A percentile compares a stretch with the other conserved stretches of the same genome.
These are phyloP conservation scores for Drosophila ironensis DNA, from an alignment of 1,140 invertebrate species.

Conservation along the genomic window DNA sequence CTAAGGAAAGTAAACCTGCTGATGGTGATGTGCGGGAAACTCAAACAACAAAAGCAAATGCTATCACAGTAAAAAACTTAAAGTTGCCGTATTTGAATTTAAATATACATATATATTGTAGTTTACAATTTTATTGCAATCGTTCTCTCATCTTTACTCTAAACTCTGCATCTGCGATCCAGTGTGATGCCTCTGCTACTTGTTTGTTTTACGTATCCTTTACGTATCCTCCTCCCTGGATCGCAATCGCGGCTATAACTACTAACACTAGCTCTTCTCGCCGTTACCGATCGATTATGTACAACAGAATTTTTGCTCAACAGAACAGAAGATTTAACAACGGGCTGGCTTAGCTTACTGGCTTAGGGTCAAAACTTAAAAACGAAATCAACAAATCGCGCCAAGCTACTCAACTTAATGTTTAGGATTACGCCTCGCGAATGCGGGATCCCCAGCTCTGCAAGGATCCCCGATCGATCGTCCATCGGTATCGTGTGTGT, in stretches of 20 bases:
- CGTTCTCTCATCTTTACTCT: constrained; percentile 20
- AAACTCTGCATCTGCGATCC: constrained; percentile 29
- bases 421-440: constrained; percentile 4
- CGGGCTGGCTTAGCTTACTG: constrained; percentile 39
- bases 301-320: constrained; percentile 67
- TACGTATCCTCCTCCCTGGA: not conserved
- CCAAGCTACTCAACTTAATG: constrained; percentile 54
- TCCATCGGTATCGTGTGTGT: not conserved
- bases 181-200: constrained; percentile 62
- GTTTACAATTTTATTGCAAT: constrained; percentile 55
- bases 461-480: not conserved
- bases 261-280: constrained; percentile 28
- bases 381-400: constrained; percentile 74
- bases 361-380: constrained; percentile 67
- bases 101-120: constrained; percentile 3
- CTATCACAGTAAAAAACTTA: constrained; percentile 80
- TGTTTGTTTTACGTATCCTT: not conserved
- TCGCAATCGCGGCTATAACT: constrained; percentile 5
- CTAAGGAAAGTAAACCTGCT: constrained; percentile 27
- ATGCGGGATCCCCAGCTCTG: not conserved
- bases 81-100: constrained; percentile 61
- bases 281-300: constrained; percentile 48
- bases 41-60: constrained; percentile 64
- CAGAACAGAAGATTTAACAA: constrained; percentile 65
- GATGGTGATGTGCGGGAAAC: constrained; percentile 25